These are phyloP conservation scores for Rhadinocentrus ornatus DNA, from an alignment of 2,797 vertebrate species.

Conservation along the genomic window DNA sequence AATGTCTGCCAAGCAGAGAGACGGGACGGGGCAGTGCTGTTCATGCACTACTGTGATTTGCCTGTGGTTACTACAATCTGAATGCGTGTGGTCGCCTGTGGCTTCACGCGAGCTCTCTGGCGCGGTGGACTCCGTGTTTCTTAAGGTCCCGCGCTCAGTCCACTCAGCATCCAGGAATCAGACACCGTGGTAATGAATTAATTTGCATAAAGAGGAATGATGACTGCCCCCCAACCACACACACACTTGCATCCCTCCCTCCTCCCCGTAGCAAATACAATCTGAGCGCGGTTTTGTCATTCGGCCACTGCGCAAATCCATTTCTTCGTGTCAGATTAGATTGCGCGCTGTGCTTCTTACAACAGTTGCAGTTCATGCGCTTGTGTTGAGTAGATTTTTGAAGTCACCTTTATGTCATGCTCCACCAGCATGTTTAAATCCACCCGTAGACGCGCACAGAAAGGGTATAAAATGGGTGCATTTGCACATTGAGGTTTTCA, in stretches of 20 bases:
- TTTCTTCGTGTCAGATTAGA: slow-evolving; percentile 11
- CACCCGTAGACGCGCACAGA: not conserved
- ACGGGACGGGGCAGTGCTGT: slow-evolving; percentile 24
- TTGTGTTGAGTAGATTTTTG: slow-evolving; percentile 20
- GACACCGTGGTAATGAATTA: slow-evolving; percentile 10
- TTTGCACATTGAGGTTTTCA: not conserved
- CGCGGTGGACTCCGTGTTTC: slow-evolving; percentile 27
- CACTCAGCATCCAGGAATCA: slow-evolving; percentile 38
- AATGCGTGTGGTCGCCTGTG: slow-evolving; percentile 71
- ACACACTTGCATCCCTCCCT: not conserved
- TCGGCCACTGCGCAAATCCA: slow-evolving; percentile 56
- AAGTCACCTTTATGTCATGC: slow-evolving; percentile 11
- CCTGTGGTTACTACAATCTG: slow-evolving; percentile 49
- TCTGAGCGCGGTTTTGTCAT: not conserved
- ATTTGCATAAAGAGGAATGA: slow-evolving; percentile 22
- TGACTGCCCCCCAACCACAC: not conserved
- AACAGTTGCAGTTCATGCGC: slow-evolving; percentile 14
- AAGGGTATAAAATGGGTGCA: not conserved
- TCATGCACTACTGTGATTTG: slow-evolving; percentile 58
- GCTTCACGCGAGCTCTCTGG: slow-evolving; percentile 28
- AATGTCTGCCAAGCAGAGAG: not conserved
- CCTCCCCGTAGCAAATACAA: not conserved
- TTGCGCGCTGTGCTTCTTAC: slow-evolving; percentile 40
- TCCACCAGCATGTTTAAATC: not conserved
- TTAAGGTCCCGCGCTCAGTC: slow-evolving; percentile 12